phyloP scores from a whole-genome alignment of 2,888 invertebrate genomes.

The Pachydiplax longipennis region DNA sequence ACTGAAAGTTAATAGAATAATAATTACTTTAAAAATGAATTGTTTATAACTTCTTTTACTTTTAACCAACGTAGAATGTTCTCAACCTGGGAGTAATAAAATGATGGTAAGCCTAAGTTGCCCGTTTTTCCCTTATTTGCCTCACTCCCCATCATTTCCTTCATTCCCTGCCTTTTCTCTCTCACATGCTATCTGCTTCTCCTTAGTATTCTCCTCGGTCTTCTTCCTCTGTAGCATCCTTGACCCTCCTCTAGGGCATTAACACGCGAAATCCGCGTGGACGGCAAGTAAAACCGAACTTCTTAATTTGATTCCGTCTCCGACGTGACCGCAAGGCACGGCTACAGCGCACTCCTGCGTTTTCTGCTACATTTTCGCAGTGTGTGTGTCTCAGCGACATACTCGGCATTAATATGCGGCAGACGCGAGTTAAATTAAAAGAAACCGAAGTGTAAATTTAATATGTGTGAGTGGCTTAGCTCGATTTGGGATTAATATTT shows the following conservation, averaged over 20 bases:
- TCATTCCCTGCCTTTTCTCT: not conserved
- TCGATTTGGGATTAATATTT: not conserved
- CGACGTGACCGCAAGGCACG: not conserved
- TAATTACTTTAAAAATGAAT: no score
- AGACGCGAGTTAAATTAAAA: not conserved
- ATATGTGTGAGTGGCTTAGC: not conserved
- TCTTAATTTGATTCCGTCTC: not conserved
- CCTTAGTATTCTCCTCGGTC: not conserved
- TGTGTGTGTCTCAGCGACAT: not conserved
- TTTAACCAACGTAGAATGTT: no score
- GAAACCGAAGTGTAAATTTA: not conserved
- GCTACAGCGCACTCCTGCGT: not conserved
- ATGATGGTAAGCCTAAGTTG: no score
- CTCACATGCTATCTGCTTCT: no score
- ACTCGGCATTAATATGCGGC: slow-evolving; percentile 7
- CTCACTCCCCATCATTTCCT: not conserved
- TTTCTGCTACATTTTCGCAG: not conserved
- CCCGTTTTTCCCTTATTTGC: no score
- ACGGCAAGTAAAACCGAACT: not conserved
- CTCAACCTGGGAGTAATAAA: no score
- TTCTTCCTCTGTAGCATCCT: not conserved
- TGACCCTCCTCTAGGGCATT: not conserved
- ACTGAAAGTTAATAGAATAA: no score
- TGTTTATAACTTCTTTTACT: no score
- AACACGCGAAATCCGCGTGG: not conserved